These are phyloP conservation scores for Desmodus rotundus DNA, from an alignment of 2,113 vertebrate species.

Conservation along the genomic window DNA sequence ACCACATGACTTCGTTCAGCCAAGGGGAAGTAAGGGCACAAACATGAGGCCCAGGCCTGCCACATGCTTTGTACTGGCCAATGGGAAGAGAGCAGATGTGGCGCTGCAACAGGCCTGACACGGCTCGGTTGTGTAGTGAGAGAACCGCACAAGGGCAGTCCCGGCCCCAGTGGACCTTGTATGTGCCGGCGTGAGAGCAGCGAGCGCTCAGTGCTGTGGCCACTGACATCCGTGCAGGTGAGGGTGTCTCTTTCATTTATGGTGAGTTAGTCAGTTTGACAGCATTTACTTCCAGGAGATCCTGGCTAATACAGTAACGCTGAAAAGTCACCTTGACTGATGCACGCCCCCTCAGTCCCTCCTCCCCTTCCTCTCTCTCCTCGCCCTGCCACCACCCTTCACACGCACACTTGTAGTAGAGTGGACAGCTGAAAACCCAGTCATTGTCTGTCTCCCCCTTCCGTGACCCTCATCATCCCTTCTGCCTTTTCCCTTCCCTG, in stretches of 20 bases:
- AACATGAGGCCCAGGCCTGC: accelerated
- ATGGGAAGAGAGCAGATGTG: not conserved
- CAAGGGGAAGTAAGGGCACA: not conserved
- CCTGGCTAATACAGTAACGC: not conserved
- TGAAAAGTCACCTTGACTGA: not conserved
- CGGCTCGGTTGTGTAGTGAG: not conserved
- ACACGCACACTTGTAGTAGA: no score
- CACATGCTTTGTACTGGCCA: not conserved
- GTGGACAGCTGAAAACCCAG: accelerated
- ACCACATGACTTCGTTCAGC: not conserved
- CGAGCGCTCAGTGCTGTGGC: not conserved
- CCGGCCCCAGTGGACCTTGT: accelerated
- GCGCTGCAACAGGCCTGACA: accelerated
- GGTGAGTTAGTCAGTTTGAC: not conserved
- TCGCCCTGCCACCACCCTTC: not conserved
- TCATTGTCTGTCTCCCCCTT: not conserved
- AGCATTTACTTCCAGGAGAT: not conserved
- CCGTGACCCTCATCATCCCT: accelerated
- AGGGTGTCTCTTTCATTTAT: accelerated
- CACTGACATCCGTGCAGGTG: not conserved
- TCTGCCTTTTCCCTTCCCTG: not conserved
- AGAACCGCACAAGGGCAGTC: not conserved
- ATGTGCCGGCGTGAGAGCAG: not conserved
- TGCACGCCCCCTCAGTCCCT: accelerated
- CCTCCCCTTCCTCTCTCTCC: no score